Evolutionary conservation across 2,113 vertebrate species (phyloP).

Genomic region (Strix uralensis): DNA sequence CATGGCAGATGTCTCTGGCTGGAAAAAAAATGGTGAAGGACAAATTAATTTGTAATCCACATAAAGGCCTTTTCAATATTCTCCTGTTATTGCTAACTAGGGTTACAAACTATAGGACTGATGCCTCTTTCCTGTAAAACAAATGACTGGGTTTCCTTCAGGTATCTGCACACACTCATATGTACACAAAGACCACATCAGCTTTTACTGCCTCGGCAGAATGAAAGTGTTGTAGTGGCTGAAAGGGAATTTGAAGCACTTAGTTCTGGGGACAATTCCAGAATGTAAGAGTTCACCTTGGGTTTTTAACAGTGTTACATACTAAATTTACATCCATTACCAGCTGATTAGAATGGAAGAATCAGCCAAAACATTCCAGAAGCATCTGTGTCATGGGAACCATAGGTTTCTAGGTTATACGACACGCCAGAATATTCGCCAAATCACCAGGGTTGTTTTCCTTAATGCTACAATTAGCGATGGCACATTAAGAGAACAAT

Average conservation of each 20-base stretch:
- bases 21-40: background rate
- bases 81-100: background rate
- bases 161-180: background rate
- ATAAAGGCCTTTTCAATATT: background rate
- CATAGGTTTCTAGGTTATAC: background rate
- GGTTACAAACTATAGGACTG: background rate
- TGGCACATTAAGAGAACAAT: background rate
- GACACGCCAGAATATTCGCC: background rate
- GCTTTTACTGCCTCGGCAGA: background rate
- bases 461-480: background rate
- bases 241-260: background rate
- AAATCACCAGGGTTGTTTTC: background rate
- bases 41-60: background rate
- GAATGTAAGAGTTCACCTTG: background rate
- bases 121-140: background rate
- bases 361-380: conserved; percentile 4
- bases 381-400: background rate
- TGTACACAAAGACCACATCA: background rate
- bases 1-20: background rate
- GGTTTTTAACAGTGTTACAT: background rate
- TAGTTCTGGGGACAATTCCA: background rate
- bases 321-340: background rate
- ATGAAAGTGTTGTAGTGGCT: background rate
- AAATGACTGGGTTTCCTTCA: background rate
- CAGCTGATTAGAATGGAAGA: background rate